These are phyloP conservation scores for Cepaea hortensis DNA, from an alignment of 2,888 invertebrate genomes.

Conservation along the genomic window DNA sequence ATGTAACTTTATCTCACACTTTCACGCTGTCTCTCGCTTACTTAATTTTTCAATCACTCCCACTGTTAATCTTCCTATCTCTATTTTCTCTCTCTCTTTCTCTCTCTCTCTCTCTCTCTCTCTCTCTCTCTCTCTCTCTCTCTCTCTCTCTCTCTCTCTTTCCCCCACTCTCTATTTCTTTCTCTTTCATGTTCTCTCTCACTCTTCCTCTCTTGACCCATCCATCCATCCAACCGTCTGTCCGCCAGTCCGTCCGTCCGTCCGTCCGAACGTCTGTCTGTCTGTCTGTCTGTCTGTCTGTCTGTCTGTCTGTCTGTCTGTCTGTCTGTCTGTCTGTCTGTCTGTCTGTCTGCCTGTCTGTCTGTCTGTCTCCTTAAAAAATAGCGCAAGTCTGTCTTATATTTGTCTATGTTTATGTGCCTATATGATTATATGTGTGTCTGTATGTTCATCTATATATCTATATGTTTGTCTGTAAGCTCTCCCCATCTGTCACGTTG, in stretches of 20 bases:
- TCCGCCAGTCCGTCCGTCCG: no score
- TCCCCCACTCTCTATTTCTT: background rate
- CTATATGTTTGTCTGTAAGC: no score
- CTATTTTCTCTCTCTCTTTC: background rate
- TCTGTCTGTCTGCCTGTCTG: background rate
- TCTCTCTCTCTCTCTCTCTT: background rate
- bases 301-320: background rate
- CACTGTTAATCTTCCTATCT: constrained; percentile 6
- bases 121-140: background rate
- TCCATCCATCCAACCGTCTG: background rate
- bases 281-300: no score
- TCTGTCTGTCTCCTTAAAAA: background rate
- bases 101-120: background rate
- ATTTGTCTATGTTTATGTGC: no score
- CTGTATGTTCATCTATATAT: no score
- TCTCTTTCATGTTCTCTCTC: background rate
- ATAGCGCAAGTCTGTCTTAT: no score
- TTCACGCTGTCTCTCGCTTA: constrained; percentile 4
- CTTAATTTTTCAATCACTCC: constrained; percentile 17
- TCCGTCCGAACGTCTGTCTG: no score
- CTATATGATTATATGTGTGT: no score
- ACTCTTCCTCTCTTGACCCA: background rate
- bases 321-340: no score
- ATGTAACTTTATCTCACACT: constrained; percentile 14
- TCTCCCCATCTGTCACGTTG: no score